Conservation (phyloP, 2,797 vertebrate species). For the Oryzias dopingdopingensis region DNA sequence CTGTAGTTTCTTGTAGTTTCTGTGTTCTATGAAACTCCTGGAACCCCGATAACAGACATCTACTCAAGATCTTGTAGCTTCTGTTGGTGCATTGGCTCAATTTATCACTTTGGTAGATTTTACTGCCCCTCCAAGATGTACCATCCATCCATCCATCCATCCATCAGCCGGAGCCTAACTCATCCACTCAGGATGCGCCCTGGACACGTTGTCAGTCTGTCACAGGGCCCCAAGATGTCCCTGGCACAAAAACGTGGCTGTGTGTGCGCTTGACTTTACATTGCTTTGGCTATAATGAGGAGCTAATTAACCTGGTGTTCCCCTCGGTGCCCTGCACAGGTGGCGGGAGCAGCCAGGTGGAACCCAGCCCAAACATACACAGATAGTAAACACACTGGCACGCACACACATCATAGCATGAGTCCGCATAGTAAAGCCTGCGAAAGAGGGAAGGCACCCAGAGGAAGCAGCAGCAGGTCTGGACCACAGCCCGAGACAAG, state of each 20-base stretch:
- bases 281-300: conserved; percentile 63
- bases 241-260: conserved; percentile 1
- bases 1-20: too few species aligned
- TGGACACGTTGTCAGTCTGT: too few species aligned
- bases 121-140: conserved; percentile 13
- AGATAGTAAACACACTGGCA: conserved; percentile 21
- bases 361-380: conserved; percentile 58
- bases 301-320: conserved; percentile 74
- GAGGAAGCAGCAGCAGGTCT: conserved; percentile 49
- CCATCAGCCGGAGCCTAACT: too few species aligned
- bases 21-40: conserved; percentile 14
- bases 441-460: conserved; percentile 46
- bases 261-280: conserved; percentile 33
- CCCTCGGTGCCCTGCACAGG: conserved; percentile 68
- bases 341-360: conserved; percentile 69
- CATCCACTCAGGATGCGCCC: too few species aligned
- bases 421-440: conserved; percentile 43
- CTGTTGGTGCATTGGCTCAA: conserved; percentile 15
- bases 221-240: not conserved
- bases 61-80: conserved; percentile 13
- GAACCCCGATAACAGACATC: conserved; percentile 28
- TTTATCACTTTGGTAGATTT: conserved; percentile 18
- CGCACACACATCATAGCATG: conserved; percentile 42
- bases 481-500: conserved; percentile 35
- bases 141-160: too few species aligned